phyloP scores from a whole-genome alignment of 2,113 vertebrate species.

The Erythrolamprus reginae region DNA sequence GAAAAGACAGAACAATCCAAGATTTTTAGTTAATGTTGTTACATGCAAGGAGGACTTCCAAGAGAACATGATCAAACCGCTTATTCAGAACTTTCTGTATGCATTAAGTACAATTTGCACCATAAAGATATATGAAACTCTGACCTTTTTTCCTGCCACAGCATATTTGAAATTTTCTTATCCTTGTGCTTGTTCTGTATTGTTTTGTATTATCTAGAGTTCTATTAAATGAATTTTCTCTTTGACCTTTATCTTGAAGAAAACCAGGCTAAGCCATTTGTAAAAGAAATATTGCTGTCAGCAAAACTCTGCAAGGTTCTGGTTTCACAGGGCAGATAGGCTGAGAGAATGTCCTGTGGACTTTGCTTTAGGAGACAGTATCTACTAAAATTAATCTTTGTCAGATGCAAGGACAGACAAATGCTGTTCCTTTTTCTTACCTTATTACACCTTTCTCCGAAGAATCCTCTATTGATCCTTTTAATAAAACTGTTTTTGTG shows the following conservation, averaged over 20 bases:
- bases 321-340: slow-evolving; percentile 60
- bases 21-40: slow-evolving; percentile 31
- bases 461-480: slow-evolving; percentile 59
- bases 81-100: background rate
- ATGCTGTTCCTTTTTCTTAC: slow-evolving; percentile 63
- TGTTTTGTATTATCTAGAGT: slow-evolving; percentile 54
- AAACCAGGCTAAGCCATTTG: slow-evolving; percentile 63
- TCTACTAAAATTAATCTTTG: slow-evolving; percentile 69
- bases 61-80: background rate
- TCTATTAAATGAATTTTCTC: slow-evolving; percentile 61
- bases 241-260: slow-evolving; percentile 62
- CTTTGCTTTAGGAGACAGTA: slow-evolving; percentile 67
- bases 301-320: slow-evolving; percentile 60
- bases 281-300: slow-evolving; percentile 61
- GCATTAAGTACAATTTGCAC: slow-evolving; percentile 43
- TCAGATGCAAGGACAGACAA: slow-evolving; percentile 62
- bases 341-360: slow-evolving; percentile 63
- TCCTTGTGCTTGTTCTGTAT: slow-evolving; percentile 47
- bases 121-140: background rate
- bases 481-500: slow-evolving; percentile 59
- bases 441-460: slow-evolving; percentile 39
- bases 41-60: background rate
- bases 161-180: slow-evolving; percentile 47
- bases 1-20: background rate
- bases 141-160: background rate